Conservation (phyloP, 2,888 invertebrate genomes). For the Chromoteleia sp. region DNA sequence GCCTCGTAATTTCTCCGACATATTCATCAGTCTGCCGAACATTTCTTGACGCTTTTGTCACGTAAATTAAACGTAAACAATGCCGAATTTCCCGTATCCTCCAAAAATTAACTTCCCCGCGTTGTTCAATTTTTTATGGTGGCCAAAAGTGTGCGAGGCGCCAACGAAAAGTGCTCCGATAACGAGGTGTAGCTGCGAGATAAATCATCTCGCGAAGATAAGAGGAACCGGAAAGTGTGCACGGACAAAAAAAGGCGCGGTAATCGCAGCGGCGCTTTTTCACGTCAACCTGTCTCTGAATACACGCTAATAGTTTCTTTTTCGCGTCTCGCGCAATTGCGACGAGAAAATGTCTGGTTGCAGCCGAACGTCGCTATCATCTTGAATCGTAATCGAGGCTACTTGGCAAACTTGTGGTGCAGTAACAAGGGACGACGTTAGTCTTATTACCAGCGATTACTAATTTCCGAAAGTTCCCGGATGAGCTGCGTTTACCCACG, state of each 20-base stretch:
- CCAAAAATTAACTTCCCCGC: constrained; percentile 31
- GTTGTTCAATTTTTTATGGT: constrained; percentile 51
- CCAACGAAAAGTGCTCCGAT: constrained; percentile 55
- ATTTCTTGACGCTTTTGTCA: constrained; percentile 39
- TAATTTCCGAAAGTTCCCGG: constrained; percentile 62
- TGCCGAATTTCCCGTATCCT: constrained; percentile 28
- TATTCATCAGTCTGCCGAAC: constrained; percentile 42
- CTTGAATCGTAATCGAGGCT: constrained; percentile 45
- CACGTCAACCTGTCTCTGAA: constrained; percentile 59
- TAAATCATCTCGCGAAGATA: constrained; percentile 57
- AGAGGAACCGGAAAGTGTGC: constrained; percentile 37
- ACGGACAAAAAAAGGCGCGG: constrained; percentile 38
- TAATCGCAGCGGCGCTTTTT: constrained; percentile 49
- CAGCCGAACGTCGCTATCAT: constrained; percentile 56
- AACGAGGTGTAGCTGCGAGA: constrained; percentile 58
- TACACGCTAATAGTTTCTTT: constrained; percentile 66
- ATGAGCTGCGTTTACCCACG: constrained; percentile 47
- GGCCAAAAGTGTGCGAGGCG: constrained; percentile 33
- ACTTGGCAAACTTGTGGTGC: constrained; percentile 56
- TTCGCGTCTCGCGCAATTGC: constrained; percentile 53
- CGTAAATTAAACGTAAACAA: constrained; percentile 55
- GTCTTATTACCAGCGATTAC: constrained; percentile 66
- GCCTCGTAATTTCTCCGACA: constrained; percentile 48
- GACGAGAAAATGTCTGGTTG: constrained; percentile 64
- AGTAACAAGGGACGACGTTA: constrained; percentile 65